phyloP scores from a whole-genome alignment of 1,140 invertebrate genomes.

The Drosophila parabipectinata region DNA sequence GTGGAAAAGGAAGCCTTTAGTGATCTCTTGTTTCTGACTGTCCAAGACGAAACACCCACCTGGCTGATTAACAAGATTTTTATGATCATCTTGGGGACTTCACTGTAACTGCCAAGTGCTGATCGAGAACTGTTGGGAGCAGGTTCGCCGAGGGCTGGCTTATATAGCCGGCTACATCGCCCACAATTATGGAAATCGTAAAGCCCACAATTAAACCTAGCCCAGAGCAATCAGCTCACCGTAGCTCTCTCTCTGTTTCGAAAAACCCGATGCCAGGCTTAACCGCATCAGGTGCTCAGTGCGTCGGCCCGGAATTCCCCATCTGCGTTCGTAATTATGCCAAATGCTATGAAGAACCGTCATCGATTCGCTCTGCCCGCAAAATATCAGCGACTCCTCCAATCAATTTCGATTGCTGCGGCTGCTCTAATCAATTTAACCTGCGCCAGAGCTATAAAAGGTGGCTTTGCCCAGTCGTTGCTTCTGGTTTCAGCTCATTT shows the following conservation, averaged over 20 bases:
- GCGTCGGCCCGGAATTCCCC: conserved; percentile 41
- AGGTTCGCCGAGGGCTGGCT: conserved; percentile 11
- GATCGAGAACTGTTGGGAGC: conserved; percentile 35
- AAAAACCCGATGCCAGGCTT: conserved; percentile 32
- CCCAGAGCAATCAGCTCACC: conserved; percentile 14
- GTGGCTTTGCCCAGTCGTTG: conserved; percentile 34
- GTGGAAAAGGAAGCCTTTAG: neutral
- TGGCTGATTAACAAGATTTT: conserved; percentile 61
- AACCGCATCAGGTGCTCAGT: conserved; percentile 37
- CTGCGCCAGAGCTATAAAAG: conserved; percentile 32
- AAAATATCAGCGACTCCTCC: conserved; percentile 15
- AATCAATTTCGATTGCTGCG: conserved; percentile 46
- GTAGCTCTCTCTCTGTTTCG: conserved; percentile 3
- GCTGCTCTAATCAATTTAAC: conserved; percentile 34
- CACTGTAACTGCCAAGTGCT: conserved; percentile 11
- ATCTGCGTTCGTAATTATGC: conserved; percentile 20
- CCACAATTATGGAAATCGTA: conserved; percentile 51
- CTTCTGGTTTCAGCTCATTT: conserved; percentile 18
- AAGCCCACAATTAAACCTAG: conserved; percentile 36
- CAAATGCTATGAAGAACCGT: neutral
- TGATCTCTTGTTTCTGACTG: neutral
- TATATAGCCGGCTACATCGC: conserved; percentile 56
- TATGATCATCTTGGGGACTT: conserved; percentile 39
- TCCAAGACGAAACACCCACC: conserved; percentile 18
- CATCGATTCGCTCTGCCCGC: conserved; percentile 39